phyloP scores from a whole-genome alignment of 2,797 vertebrate genomes.

The Hybognathus amarus region DNA sequence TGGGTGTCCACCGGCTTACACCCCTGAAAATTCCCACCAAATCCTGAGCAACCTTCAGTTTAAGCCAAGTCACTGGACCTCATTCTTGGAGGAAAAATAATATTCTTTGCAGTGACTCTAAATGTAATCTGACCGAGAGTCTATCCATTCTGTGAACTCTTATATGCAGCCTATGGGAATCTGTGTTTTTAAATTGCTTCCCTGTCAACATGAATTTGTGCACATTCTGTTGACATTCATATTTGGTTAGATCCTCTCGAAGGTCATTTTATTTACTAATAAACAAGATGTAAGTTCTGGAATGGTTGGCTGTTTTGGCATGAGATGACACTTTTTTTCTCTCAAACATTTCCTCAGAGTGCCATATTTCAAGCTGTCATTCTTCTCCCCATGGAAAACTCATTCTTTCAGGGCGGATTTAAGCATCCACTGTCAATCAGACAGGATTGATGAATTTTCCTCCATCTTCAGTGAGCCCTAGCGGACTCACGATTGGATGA shows the following conservation, averaged over 20 bases:
- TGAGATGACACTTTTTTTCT: constrained; percentile 52
- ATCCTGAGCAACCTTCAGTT: neutral
- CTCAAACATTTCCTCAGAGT: constrained; percentile 66
- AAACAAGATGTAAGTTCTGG: constrained; percentile 66
- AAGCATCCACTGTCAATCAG: constrained; percentile 73
- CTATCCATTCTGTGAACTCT: constrained; percentile 61
- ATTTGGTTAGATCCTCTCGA: constrained; percentile 36
- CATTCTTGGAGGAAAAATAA: neutral
- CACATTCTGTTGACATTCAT: constrained; percentile 54
- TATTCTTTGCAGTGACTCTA: neutral
- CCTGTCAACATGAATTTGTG: constrained; percentile 65
- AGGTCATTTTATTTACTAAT: constrained; percentile 68
- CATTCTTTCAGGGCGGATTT: constrained; percentile 67
- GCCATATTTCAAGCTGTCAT: constrained; percentile 70
- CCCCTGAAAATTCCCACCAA: neutral
- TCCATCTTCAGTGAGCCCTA: constrained; percentile 30
- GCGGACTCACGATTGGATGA: constrained; percentile 43
- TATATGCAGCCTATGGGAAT: constrained; percentile 66
- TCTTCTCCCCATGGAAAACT: constrained; percentile 73
- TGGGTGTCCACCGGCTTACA: constrained; percentile 37
- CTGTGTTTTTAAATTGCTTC: constrained; percentile 66
- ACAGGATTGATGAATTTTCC: constrained; percentile 75
- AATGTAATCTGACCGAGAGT: constrained; percentile 24
- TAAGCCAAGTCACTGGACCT: neutral
- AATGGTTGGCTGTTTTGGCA: constrained; percentile 44